Base-by-base conservation (phyloP, 2,113 vertebrate species). In the Ptychochromis oligacanthus region DNA sequence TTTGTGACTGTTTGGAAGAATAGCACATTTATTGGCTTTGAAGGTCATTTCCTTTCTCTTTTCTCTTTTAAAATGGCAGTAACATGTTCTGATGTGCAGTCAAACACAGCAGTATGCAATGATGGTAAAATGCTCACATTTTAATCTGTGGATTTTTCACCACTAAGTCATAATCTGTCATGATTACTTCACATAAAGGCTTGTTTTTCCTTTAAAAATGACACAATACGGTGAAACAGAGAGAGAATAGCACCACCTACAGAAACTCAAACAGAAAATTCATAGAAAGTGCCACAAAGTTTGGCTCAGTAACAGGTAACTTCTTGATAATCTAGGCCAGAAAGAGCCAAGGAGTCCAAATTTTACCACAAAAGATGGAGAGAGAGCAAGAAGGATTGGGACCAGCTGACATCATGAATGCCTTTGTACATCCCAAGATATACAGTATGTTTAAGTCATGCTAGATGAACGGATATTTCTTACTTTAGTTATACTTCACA, bases 201-300 rank as follows among this genome's bases (percentile, higher is more conserved):
- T 26, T n/a, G 52, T 72, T 72, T 26, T n/a, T 13, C 31, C 46
- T 72, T 34, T 46, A 72, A 52, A 52, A 52, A 52, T 14, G 46
- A 18, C 17, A 5, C 26, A 52, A 52, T n/a, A 20, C 15, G 55
- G 13, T 10, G 56, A 40, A 28, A 36, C 20, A 57, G 4, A 75
- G 11, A 49, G 43, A 64, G 49, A 72, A 79, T 52, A 80, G 79
- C 77, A 38, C 55, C 84, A 83, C 64, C 84, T 77, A 56, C 54
- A 67, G 79, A 80, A 77, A 26, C 14, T 36, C 62, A 77, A 31
- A 17, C 28, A 77, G 20, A 26, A 67, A 80, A 31, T 61, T 49
- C 6, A 64, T 22, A 56, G 61, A 20, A 28, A 54, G 0, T 0
- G 46, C 1, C 20, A 2, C 31, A 38, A 56, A 75, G 31, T 56